Conservation (phyloP, 2,113 vertebrate genomes). For the Hydrochoerus hydrochaeris region DNA sequence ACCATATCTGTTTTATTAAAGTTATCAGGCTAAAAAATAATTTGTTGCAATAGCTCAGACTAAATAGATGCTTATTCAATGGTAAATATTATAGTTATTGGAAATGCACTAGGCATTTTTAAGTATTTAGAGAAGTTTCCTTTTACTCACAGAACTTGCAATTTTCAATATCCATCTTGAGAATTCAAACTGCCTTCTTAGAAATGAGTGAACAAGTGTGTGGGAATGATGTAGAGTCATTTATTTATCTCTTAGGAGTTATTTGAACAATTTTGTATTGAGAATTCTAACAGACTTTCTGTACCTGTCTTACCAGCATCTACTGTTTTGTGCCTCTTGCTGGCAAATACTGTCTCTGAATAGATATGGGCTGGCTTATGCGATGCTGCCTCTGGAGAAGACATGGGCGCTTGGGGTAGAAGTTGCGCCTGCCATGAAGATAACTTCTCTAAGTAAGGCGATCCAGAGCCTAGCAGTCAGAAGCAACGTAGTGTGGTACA, state of each 20-base stretch:
- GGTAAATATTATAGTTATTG: background rate
- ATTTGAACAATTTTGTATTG: constrained; percentile 34
- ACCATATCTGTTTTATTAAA: background rate
- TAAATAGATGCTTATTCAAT: background rate
- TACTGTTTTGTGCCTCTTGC: background rate
- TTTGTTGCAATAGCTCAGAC: background rate
- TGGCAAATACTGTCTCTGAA: background rate
- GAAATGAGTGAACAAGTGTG: background rate
- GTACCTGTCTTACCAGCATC: background rate
- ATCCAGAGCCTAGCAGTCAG: background rate
- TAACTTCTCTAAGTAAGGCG: background rate
- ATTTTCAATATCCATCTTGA: background rate
- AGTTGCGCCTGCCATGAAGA: background rate
- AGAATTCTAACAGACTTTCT: background rate
- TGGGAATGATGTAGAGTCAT: background rate
- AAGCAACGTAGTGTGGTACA: background rate
- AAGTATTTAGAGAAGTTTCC: background rate
- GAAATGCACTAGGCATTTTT: background rate
- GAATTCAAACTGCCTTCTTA: constrained; percentile 25
- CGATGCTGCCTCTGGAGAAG: background rate
- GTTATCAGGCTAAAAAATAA: background rate
- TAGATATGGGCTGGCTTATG: background rate
- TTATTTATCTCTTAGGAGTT: constrained; percentile 39
- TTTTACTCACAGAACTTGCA: background rate
- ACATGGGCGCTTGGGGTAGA: background rate